phyloP scores from a whole-genome alignment of 1,140 invertebrate genomes.

The Hypothenemus hampei region DNA sequence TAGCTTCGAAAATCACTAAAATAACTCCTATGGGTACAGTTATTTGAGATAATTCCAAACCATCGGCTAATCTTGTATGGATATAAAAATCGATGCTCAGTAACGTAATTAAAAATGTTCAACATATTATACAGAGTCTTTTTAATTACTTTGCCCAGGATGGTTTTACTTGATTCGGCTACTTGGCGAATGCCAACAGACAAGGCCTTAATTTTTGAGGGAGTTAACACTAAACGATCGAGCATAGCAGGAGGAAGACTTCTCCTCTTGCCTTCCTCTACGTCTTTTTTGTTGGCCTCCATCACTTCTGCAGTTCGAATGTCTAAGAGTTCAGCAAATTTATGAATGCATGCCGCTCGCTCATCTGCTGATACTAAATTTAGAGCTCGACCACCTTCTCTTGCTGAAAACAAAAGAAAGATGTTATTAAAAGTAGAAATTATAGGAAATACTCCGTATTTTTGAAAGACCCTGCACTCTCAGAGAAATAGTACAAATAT shows the following conservation, averaged over 20 bases:
- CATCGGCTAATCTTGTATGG: constrained; percentile 28
- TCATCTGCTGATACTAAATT: constrained; percentile 5
- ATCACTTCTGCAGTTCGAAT: neutral
- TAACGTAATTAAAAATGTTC: neutral
- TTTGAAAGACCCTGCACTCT: no score
- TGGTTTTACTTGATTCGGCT: constrained; percentile 9
- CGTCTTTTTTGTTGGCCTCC: constrained; percentile 9
- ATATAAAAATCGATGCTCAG: neutral
- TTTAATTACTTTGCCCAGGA: constrained; percentile 6
- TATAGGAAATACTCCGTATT: no score
- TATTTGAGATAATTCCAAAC: constrained; percentile 79
- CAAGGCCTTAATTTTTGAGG: constrained; percentile 7
- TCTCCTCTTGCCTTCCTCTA: constrained; percentile 9
- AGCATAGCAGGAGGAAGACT: neutral
- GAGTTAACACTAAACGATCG: constrained; percentile 5
- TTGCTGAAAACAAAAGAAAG: no score
- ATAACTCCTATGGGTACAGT: constrained; percentile 97
- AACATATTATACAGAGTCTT: constrained; percentile 15
- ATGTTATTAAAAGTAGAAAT: no score
- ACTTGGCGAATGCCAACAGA: constrained; percentile 18
- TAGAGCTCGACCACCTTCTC: constrained; percentile 3
- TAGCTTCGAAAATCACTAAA: constrained; percentile 96
- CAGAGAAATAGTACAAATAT: no score
- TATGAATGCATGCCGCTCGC: constrained; percentile 12
- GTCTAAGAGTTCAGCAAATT: constrained; percentile 13